Evolutionary conservation across 1,140 invertebrate species (phyloP), one percentile per base, ranked within the genome.

Genomic region (Neoseiulus cucumeris): DNA sequence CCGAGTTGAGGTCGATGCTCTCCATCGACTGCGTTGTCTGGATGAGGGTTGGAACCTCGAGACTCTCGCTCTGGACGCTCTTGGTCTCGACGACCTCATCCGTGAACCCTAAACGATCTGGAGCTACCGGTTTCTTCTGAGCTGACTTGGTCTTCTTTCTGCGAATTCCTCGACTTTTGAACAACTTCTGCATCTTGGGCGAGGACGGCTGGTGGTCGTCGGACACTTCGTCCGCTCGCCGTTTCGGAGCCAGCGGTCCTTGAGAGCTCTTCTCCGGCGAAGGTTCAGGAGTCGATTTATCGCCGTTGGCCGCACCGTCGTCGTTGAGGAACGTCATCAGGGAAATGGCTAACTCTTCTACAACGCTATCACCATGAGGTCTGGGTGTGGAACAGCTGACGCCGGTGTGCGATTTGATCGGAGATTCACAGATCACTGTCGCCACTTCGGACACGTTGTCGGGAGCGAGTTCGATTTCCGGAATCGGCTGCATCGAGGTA

Each of bases 101-200:
- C 14, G n/a, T 18, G 44, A 51, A 25, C 1, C 22, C n/a, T 29
- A 66, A 47, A 1, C 47, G 41, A 5, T 44, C 65, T 7, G 65
- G 41, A 9, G 29, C 1, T 7, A 7, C 39, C 1, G 65, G 6
- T 9, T 42, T 9, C n/a, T 47, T 18, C 2, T 2, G 6, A 14
- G 41, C 20, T n/a, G 39, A 25, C 2, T 42, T 45, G 42, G 42
- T 66, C 20, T 30, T 51, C 29, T n/a, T 64, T 25, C 17, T 44
- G 25, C 17, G 65, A 33, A 51, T 18, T 20, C 42, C 65, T n/a
- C n/a, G 44, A 25, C n/a, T 64, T 29, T 33, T 42, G 65, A 42
- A 44, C 2, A 51, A 42, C n/a, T 33, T 42, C n/a, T 66, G 65
- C n/a, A 47, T 30, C n/a, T 66, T 66, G 20, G 65, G 47, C 39